These are phyloP conservation scores for Rattus norvegicus DNA, from an alignment of 2,113 vertebrate genomes.

Conservation along the genomic window DNA sequence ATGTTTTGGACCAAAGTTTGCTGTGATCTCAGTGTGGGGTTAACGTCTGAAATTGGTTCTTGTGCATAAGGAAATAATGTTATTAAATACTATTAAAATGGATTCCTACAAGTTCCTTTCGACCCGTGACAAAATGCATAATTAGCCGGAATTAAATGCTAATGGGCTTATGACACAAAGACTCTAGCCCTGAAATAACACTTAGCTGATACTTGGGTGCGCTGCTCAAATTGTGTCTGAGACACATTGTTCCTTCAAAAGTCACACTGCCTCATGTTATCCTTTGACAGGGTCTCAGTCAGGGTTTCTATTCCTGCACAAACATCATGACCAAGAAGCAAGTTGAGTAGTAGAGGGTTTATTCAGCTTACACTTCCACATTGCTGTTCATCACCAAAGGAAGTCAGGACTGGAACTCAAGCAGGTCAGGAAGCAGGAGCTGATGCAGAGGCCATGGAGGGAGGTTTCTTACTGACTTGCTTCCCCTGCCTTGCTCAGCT, in stretches of 20 bases:
- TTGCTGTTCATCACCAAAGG: no score
- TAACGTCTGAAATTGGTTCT: constrained; percentile 66
- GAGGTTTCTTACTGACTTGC: no score
- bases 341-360: no score
- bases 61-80: constrained; percentile 59
- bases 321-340: no score
- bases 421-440: no score
- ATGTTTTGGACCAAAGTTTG: constrained; percentile 31
- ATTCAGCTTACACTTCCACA: no score
- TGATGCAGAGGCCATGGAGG: no score
- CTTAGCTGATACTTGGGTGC: background rate
- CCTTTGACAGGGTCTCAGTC: background rate
- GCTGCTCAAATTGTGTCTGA: constrained; percentile 11
- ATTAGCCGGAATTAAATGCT: constrained; percentile 68
- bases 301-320: no score
- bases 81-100: constrained; percentile 67
- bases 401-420: no score
- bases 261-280: background rate
- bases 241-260: constrained; percentile 45
- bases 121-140: constrained; percentile 23
- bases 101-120: constrained; percentile 63
- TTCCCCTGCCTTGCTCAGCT: no score
- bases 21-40: constrained; percentile 55
- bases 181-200: constrained; percentile 54
- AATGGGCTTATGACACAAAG: constrained; percentile 58